Evolutionary conservation across 2,888 invertebrate species (phyloP), one percentile per base, ranked within the genome.

Genomic region (Sinopyrophorus schimmeli): DNA sequence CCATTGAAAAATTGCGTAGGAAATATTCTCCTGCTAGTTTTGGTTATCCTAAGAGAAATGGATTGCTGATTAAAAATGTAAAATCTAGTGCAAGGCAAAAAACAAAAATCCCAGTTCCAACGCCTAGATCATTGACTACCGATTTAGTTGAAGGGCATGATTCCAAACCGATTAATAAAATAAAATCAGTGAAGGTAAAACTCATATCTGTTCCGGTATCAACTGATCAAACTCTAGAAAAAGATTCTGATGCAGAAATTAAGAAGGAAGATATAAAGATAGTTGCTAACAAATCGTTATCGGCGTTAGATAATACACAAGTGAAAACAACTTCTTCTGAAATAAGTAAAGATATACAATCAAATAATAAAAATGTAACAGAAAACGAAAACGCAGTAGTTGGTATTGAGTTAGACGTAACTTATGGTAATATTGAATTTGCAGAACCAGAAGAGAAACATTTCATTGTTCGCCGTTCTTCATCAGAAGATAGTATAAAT

Each of bases 401-500:
- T 11, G 32, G 32, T 1, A 11, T 44, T 16, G 44, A 44, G 12
- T 4, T 44, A 9, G 35, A 50, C 18, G 14, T 49, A 2, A 24
- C 27, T 7, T 44, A 49, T 34, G 41, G 37, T 3, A 35, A 35
- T n/a, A 54, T 54, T 9, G 32, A 47, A 20, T 59, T 57, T 39
- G 57, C 58, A 2, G 54, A 58, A 32, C 53, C 55, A n/a, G 61
- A 63, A 42, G 59, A 53, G 3, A 55, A 51, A 23, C 60, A 61
- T 46, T 44, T 58, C 17, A 53, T 64, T 5, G 38, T 54, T 12
- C 16, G 57, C 17, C 47, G 60, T 26, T 64, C 69, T 4, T 67
- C 70, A 15, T 70, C 69, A 0, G 66, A 68, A 41, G 69, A 68
- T 34, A 69, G 69, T 48, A 55, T 71, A 5, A 61, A 66, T 39